phyloP scores from a whole-genome alignment of 1,140 invertebrate genomes.

The Apolygus lucorum region DNA sequence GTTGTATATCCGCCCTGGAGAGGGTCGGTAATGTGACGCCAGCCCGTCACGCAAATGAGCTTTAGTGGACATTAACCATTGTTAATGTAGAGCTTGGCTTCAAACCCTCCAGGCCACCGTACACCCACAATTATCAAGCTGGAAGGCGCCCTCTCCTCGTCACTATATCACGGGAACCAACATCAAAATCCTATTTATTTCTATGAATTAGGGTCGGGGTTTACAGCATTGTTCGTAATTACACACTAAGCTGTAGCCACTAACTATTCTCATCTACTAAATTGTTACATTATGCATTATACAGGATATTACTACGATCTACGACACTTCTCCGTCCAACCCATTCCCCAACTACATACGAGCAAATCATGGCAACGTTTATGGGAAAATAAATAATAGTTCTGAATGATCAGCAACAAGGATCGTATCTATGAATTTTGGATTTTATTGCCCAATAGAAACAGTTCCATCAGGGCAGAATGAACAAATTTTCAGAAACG shows the following conservation, averaged over 20 bases:
- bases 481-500: too few species aligned
- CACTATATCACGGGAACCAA: not conserved
- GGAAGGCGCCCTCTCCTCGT: not conserved
- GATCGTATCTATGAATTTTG: too few species aligned
- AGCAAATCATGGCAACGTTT: too few species aligned
- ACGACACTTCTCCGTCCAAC: too few species aligned
- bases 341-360: too few species aligned
- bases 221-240: not conserved
- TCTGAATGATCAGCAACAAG: too few species aligned
- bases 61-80: constrained; percentile 10
- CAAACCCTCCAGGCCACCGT: too few species aligned
- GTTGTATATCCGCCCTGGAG: not conserved
- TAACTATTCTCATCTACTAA: not conserved
- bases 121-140: not conserved
- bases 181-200: constrained; percentile 9
- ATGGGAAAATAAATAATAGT: too few species aligned
- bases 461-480: too few species aligned
- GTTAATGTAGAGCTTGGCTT: constrained; percentile 4
- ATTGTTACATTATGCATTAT: not conserved
- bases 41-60: constrained; percentile 1
- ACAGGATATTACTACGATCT: too few species aligned
- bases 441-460: too few species aligned
- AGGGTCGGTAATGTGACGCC: not conserved
- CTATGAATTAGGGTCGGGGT: not conserved
- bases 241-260: not conserved